Evolutionary conservation across 1,140 invertebrate species (phyloP), one percentile per base, ranked within the genome.

Genomic region (Atopsyche davidsoni): DNA sequence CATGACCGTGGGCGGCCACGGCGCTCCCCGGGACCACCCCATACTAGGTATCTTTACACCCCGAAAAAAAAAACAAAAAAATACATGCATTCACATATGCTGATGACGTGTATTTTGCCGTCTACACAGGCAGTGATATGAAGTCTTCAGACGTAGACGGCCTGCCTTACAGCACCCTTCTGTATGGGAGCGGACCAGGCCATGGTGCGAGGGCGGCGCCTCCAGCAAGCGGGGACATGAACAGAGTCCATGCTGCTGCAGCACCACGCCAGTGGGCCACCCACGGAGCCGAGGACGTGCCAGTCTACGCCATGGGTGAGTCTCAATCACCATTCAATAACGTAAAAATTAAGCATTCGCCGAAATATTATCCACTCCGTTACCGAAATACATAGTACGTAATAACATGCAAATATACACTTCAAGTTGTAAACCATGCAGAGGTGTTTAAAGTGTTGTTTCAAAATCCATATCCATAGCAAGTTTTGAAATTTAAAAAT

Each of bases 211-310:
- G 46, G 23, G 36, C 11, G 7, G 35, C 44, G 2, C 32, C 47
- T 58, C 13, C 46, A 17, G 50, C 4, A 51, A 53, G 2, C 58
- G 60, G 4, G n/a, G 75, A 78, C 45, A 71, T 70, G 17, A 69
- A 72, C 52, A 64, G 67, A 49, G 74, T 79, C 7, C 76, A 78
- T 52, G 74, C 71, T 0, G 67, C 84, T 0, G 84, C 82, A 0
- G 82, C 85, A 0, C 85, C 83, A 0, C 65, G 82, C 23, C 79
- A 82, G 52, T 87, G 83, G 80, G 85, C 85, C 9, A 90, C 89
- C 0, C 91, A 94, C 61, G 89, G 88, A 0, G 91, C 87, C 4
- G 90, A 94, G 69, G 91, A 94, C 65, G 91, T 95, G 1, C 83
- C 87, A 0, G 82, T 92, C 13, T 92, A 89, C 60, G 87, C 90